Evolutionary conservation across 2,797 vertebrate species (phyloP).

Genomic region (Phataginus tricuspis): DNA sequence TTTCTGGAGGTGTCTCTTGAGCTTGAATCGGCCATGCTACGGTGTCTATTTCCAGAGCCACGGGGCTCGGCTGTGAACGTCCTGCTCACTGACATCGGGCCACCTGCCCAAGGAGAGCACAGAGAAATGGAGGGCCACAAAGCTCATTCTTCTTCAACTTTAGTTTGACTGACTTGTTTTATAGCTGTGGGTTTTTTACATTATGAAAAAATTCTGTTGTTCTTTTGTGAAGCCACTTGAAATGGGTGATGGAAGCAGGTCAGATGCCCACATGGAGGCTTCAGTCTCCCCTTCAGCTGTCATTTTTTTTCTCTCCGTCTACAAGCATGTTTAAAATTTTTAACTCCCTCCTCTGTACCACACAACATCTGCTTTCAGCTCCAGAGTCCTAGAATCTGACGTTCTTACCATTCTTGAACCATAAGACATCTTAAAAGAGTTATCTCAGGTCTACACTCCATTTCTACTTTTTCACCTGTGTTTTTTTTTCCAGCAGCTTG

Average conservation of each 20-base stretch:
- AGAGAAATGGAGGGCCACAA: not conserved
- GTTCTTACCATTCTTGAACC: not conserved
- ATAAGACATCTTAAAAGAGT: not conserved
- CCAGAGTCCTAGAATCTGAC: not conserved
- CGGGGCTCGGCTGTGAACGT: not conserved
- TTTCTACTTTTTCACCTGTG: not conserved
- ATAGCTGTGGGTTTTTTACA: not conserved
- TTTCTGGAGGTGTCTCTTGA: not conserved
- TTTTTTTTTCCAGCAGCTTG: not conserved
- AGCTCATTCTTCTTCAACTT: not conserved
- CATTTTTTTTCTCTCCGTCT: not conserved
- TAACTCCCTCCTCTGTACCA: not conserved
- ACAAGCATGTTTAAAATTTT: not conserved
- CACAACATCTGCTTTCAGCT: not conserved
- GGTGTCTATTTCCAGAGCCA: not conserved
- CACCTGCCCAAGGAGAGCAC: not conserved
- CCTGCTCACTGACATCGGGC: not conserved
- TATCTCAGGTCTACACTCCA: not conserved
- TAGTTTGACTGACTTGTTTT: not conserved
- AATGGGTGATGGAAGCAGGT: not conserved
- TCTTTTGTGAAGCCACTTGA: not conserved
- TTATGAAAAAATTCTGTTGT: not conserved
- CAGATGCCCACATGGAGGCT: not conserved
- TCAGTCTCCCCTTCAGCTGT: not conserved
- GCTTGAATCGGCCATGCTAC: fast-evolving